Percentiles rank a stretch among this genome's conserved stretches.
phyloP scores from a whole-genome alignment of 2,113 vertebrate genomes.

The Grammomys surdaster region DNA sequence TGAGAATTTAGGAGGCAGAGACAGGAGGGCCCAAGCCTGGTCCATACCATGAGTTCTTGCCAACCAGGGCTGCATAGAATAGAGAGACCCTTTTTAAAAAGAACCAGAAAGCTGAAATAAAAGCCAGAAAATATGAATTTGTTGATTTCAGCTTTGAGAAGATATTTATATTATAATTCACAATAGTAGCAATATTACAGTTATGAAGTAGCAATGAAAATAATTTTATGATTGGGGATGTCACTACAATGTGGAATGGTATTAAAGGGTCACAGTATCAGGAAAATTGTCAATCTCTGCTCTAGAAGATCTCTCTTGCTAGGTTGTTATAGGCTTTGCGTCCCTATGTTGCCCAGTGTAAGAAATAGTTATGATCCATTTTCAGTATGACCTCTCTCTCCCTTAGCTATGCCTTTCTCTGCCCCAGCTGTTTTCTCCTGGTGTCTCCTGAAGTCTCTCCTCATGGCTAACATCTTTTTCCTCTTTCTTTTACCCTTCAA shows the following conservation, averaged over 20 bases:
- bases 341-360: neutral
- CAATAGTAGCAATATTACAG: no score
- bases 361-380: neutral
- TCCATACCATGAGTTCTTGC: neutral
- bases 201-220: no score
- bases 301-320: neutral
- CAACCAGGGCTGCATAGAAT: neutral
- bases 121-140: neutral
- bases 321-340: constrained; percentile 47
- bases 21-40: neutral
- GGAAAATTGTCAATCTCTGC: no score
- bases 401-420: neutral
- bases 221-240: no score
- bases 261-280: no score
- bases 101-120: neutral
- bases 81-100: neutral
- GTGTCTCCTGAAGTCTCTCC: no score
- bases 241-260: no score
- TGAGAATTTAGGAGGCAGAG: neutral
- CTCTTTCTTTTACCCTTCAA: no score
- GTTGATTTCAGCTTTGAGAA: neutral
- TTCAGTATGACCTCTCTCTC: neutral
- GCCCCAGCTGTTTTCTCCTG: no score
- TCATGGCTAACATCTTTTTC: no score
- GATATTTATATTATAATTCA: no score